These are phyloP conservation scores for Danio tinwini DNA, from an alignment of 2,797 vertebrate species.

Conservation along the genomic window DNA sequence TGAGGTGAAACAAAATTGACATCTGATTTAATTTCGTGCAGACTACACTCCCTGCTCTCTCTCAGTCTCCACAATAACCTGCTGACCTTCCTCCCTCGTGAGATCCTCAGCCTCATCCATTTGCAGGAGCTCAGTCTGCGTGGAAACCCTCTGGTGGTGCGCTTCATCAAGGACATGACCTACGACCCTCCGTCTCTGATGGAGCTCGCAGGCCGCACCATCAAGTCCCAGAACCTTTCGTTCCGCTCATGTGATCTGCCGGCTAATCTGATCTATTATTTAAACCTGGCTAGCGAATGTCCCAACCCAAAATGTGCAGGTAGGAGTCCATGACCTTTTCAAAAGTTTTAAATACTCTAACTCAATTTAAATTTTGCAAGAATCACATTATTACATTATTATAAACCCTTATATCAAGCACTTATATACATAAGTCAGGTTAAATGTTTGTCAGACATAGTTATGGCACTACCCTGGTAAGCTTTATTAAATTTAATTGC, in stretches of 20 bases:
- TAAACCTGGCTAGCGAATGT: slow-evolving; percentile 95
- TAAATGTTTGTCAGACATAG: no score
- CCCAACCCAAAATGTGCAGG: slow-evolving; percentile 98
- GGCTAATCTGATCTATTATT: slow-evolving; percentile 84
- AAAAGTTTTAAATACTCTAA: neutral
- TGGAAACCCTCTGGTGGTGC: slow-evolving; percentile 95
- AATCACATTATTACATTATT: no score
- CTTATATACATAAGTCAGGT: no score
- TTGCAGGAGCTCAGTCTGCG: slow-evolving; percentile 96
- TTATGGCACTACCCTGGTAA: no score
- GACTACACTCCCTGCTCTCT: slow-evolving; percentile 92
- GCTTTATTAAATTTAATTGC: no score
- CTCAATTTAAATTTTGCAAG: neutral
- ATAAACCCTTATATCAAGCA: neutral
- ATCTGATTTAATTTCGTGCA: slow-evolving; percentile 59
- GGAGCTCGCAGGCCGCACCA: slow-evolving; percentile 90
- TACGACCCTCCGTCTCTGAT: slow-evolving; percentile 94
- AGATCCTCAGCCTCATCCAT: slow-evolving; percentile 94
- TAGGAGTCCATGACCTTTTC: slow-evolving; percentile 65
- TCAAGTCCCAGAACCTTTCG: slow-evolving; percentile 89
- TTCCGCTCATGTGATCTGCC: slow-evolving; percentile 87
- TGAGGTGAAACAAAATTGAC: neutral
- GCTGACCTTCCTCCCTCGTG: slow-evolving; percentile 93
- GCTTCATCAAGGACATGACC: slow-evolving; percentile 95
- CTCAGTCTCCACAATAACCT: slow-evolving; percentile 98